Conservation (phyloP, 2,797 vertebrate species). For the Chanos chanos region DNA sequence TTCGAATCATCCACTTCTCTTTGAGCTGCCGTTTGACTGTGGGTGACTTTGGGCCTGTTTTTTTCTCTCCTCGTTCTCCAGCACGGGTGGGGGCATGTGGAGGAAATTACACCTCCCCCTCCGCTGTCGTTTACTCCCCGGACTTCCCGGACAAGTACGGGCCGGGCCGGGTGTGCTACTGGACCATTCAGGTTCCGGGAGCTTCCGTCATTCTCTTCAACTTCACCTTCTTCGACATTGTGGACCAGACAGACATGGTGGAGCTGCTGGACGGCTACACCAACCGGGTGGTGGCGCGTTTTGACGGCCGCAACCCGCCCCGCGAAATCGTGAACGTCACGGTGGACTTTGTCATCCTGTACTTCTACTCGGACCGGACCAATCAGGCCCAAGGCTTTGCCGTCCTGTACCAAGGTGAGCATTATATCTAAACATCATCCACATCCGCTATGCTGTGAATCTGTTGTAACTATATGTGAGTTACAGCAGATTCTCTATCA, state of each 20-base stretch:
- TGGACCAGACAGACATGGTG: constrained; percentile 93
- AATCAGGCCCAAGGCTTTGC: constrained; percentile 94
- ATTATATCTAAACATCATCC: too few relatives aligned
- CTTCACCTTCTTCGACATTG: constrained; percentile 93
- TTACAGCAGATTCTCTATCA: too few relatives aligned
- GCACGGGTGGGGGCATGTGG: constrained; percentile 90
- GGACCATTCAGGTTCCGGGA: constrained; percentile 90
- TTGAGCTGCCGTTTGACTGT: too few relatives aligned
- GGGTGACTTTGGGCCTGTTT: background rate
- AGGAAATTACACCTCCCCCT: constrained; percentile 85
- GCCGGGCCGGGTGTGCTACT: constrained; percentile 88
- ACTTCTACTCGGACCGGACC: constrained; percentile 93
- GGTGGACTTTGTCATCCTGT: constrained; percentile 86
- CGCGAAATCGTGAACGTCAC: constrained; percentile 83
- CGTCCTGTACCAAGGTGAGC: constrained; percentile 86
- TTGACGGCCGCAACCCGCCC: constrained; percentile 82
- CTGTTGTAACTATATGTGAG: too few relatives aligned
- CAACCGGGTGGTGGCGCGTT: constrained; percentile 84
- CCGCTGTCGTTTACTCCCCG: constrained; percentile 89
- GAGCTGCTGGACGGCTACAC: constrained; percentile 89
- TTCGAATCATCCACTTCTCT: too few relatives aligned
- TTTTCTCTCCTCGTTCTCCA: constrained; percentile 54
- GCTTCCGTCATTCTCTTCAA: constrained; percentile 83
- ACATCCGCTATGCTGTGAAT: too few relatives aligned
- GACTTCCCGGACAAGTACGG: constrained; percentile 90